Evolutionary conservation across 2,797 vertebrate genomes (phyloP), one percentile per base, ranked within the genome.

Genomic region (Limnodromus scolopaceus): DNA sequence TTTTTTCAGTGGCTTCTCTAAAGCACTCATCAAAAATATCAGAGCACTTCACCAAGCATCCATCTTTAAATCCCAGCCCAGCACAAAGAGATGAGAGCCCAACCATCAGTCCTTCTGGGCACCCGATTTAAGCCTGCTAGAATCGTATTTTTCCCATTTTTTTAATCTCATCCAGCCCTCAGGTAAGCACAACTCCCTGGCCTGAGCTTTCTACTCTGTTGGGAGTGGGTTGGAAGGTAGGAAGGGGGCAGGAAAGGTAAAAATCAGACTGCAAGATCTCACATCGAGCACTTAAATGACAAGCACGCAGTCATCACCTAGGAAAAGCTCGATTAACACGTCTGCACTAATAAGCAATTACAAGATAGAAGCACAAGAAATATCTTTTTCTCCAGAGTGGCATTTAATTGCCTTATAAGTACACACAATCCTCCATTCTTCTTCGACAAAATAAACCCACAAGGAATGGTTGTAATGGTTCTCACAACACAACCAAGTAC

Each of bases 171-270:
- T 28, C 20, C 0, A 3, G 41, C 24, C 36, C 28, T 87, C 45
- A 28, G 1, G 3, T 16, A 76, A 72, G 58, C 54, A 30, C 1
- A 70, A 46, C 25, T 75, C 28, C 34, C 1, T 0, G 0, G 23
- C 19, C 30, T 13, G 12, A 70, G 30, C 6, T 39, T 34, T 4
- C 27, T 55, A 45, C n/a, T 71, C 57, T 68, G 58, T 16, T 46
- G 57, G 51, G 48, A 70, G 16, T 5, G 11, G 17, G 16, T 46
- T 46, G 8, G 39, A 66, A 2, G 30, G 49, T 14, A 83, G 2
- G 5, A 80, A 84, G 36, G 77, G 12, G 22, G 24, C n/a, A 84
- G 41, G 17, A 71, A 92, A 91, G 25, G 32, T 48, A 71, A 60
- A 51, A 68, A 51, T 45, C 28, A 18, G 9, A 41, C 51, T 81